Evolutionary conservation across 1,140 invertebrate genomes (phyloP).

Genomic region (Proales similis): DNA sequence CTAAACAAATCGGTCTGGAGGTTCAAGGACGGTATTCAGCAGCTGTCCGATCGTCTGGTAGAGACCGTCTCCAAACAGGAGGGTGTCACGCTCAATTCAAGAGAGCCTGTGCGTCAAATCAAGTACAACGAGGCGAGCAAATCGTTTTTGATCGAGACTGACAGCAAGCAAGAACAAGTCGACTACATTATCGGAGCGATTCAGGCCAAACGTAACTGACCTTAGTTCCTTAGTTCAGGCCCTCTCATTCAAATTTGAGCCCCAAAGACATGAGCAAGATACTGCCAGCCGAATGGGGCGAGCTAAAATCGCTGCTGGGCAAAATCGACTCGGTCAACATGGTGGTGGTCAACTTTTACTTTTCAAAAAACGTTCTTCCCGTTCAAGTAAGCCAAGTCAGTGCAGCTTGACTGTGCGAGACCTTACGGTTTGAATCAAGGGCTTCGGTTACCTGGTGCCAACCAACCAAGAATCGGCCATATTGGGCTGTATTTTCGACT

Average conservation of each 20-base stretch:
- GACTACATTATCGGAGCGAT: too few species aligned
- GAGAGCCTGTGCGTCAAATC: constrained; percentile 4
- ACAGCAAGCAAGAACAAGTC: too few species aligned
- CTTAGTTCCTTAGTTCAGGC: too few species aligned
- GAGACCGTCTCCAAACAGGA: constrained; percentile 21
- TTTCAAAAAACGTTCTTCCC: constrained; percentile 10
- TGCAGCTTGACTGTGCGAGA: neutral
- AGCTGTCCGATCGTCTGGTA: neutral
- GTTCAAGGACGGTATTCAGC: constrained; percentile 32
- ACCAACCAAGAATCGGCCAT: constrained; percentile 28
- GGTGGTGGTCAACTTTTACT: constrained; percentile 25
- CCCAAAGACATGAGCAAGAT: constrained; percentile 4
- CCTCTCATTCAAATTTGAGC: too few species aligned
- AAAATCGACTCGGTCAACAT: constrained; percentile 35
- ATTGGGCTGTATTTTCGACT: constrained; percentile 32
- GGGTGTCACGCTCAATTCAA: constrained; percentile 12
- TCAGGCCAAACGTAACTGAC: too few species aligned
- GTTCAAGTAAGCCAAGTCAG: constrained; percentile 1
- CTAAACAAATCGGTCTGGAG: constrained; percentile 28
- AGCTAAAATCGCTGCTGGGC: neutral
- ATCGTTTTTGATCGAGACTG: too few species aligned
- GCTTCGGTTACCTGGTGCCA: constrained; percentile 35
- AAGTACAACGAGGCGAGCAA: neutral
- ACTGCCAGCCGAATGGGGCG: constrained; percentile 3
- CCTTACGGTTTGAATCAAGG: neutral